Evolutionary conservation across 1,140 invertebrate species (phyloP), one percentile per base, ranked within the genome.

Genomic region (Drosophila paulistorum): DNA sequence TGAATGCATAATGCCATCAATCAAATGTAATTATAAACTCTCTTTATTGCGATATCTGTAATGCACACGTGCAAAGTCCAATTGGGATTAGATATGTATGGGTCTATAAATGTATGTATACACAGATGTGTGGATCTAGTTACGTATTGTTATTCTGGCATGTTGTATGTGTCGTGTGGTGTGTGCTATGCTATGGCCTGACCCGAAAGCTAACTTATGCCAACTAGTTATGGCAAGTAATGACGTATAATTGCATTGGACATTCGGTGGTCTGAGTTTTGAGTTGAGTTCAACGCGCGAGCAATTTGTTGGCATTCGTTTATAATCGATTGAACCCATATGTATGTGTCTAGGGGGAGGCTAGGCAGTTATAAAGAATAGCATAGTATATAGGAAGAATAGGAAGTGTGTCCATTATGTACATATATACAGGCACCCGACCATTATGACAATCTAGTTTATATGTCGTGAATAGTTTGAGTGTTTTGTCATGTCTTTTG

Each of bases 11-110:
- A 85, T 78, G 71, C 82, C 81, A 85, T 85, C 81, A 86, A 85
- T 85, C 81, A 85, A 85, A 86, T 74, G 75, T 74, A 86, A 85
- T 81, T 85, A 85, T 81, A 85, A 85, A 76, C 74, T 69, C 60
- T 69, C 67, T 75, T 75, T 73, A 54, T 59, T 48, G 39, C 71
- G 20, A 62, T 68, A 66, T 63, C 57, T 61, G 26, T 17, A 39
- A 20, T 23, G 42, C 48, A 37, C 26, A 41, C 63, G 63, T 65
- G 45, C 48, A 65, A 59, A 65, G 48, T 65, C 33, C 13, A 48
- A 63, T 63, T 42, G 39, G 41, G 60, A 63, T 63, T 63, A 63
- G 60, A 30, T 63, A 17, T n/a, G 39, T 30, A 9, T 48, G n/a
- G 7, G 2, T 10, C 0, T 51, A 51, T 23, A 11, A 17, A 51